Evolutionary conservation across 1,140 invertebrate genomes (phyloP).

Genomic region (Aphis gossypii): DNA sequence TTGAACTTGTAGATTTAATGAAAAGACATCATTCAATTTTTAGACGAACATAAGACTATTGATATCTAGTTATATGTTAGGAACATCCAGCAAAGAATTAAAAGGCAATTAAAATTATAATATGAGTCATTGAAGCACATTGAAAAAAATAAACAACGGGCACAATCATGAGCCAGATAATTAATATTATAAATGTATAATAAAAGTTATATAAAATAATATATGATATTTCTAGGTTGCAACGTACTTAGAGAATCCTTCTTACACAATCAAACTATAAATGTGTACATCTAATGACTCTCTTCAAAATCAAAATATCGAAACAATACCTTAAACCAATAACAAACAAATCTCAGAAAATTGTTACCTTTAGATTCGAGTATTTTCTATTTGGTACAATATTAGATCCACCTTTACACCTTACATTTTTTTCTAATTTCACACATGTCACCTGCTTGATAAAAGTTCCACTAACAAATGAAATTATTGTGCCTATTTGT

Average conservation of each 20-base stretch:
- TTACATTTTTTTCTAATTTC: neutral
- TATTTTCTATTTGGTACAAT: no score
- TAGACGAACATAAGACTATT: no score
- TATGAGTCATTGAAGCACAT: no score
- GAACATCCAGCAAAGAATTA: no score
- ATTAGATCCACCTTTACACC: no score
- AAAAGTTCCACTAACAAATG: neutral
- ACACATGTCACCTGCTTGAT: neutral
- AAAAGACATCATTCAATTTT: no score
- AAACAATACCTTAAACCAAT: neutral
- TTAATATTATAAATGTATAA: neutral
- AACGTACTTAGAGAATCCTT: neutral
- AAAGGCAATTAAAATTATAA: no score
- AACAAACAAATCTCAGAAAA: neutral
- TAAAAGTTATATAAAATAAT: neutral
- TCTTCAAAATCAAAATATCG: neutral
- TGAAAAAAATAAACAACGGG: no score
- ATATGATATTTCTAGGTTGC: neutral
- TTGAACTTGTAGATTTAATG: no score
- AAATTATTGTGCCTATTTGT: neutral
- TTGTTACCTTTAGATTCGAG: no score
- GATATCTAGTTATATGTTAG: no score
- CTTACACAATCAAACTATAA: neutral
- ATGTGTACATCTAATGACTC: no score
- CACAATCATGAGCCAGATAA: neutral